Evolutionary conservation across 2,797 vertebrate species (phyloP), one percentile per base, ranked within the genome.

Genomic region (Ispidina picta): DNA sequence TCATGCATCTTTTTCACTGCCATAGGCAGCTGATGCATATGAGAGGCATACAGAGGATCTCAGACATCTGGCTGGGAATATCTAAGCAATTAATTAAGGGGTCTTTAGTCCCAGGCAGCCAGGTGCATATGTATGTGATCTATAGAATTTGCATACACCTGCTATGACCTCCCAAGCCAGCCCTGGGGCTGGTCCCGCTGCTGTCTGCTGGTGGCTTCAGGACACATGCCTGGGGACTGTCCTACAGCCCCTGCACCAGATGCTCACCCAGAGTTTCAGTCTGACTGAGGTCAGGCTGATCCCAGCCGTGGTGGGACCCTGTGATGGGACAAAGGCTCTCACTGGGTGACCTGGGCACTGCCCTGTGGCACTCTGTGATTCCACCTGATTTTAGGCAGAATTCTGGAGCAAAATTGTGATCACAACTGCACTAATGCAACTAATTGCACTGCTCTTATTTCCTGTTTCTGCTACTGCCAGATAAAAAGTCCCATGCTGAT

Each of bases 181-280:
- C 60, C 26, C 51, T 10, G 4, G 3, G 16, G 41, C 44, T 41
- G 44, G 18, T 41, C 35, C 33, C 1, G 4, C 31, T 39, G 31
- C 52, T 21, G 5, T 7, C 12, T 16, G 4, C 16, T 3, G 26
- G 21, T 33, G 17, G 10, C 31, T 66, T 16, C 77, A n/a, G 17
- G 55, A 20, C 6, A 13, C 8, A 8, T 13, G 5, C 14, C 7
- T 14, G 2, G 8, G 22, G 56, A 6, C 69, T 35, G 12, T 10
- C 31, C 54, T 4, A 6, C 31, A 5, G 8, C 22, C 31, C 46
- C 6, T 2, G 3, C 18, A 8, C 4, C 4, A 2, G 46, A 2
- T 8, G 39, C 15, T 44, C 15, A 2, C 37, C 31, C 1, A 4
- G 31, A 17, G 22, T 28, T 29, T 39, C 26, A 26, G 6, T 20